These are phyloP conservation scores for Poicephalus gulielmi DNA, from an alignment of 2,113 vertebrate genomes.

Conservation along the genomic window DNA sequence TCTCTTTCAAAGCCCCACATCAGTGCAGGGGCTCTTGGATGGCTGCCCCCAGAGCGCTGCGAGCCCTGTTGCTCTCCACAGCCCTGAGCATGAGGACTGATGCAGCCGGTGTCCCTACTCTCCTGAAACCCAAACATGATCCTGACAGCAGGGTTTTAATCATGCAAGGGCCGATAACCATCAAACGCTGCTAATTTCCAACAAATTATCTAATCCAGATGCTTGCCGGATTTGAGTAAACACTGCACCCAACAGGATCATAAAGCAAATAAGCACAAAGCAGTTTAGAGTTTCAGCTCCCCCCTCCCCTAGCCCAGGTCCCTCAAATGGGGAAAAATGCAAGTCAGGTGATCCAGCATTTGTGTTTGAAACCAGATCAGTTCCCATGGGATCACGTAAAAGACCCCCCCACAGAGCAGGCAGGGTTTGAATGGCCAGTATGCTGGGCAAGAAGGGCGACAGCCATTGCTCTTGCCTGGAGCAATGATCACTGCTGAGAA, in stretches of 20 bases:
- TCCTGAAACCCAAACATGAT: background rate
- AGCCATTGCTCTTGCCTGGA: background rate
- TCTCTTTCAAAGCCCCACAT: background rate
- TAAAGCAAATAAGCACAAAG: slow-evolving; percentile 97
- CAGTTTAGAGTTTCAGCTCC: slow-evolving; percentile 89
- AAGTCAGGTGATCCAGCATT: slow-evolving; percentile 89
- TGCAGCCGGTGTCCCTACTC: background rate
- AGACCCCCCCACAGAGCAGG: background rate
- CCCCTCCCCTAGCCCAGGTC: slow-evolving; percentile 77
- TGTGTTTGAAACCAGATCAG: slow-evolving; percentile 81
- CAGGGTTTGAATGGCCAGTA: background rate
- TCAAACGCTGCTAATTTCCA: slow-evolving; percentile 87
- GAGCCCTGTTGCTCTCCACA: background rate
- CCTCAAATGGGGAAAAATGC: slow-evolving; percentile 78
- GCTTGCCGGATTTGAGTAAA: slow-evolving; percentile 90
- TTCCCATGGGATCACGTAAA: background rate
- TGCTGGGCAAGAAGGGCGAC: fast-evolving
- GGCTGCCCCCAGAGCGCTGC: fast-evolving
- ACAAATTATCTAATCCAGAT: slow-evolving; percentile 99
- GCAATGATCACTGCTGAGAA: fast-evolving
- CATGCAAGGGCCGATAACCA: slow-evolving; percentile 84
- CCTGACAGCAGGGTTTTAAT: slow-evolving; percentile 76
- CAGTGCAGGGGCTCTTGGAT: background rate
- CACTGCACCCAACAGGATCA: slow-evolving; percentile 88
- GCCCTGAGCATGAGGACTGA: background rate